Evolutionary conservation across 2,888 invertebrate species (phyloP).

Genomic region (Drosophila atroscutellata): DNA sequence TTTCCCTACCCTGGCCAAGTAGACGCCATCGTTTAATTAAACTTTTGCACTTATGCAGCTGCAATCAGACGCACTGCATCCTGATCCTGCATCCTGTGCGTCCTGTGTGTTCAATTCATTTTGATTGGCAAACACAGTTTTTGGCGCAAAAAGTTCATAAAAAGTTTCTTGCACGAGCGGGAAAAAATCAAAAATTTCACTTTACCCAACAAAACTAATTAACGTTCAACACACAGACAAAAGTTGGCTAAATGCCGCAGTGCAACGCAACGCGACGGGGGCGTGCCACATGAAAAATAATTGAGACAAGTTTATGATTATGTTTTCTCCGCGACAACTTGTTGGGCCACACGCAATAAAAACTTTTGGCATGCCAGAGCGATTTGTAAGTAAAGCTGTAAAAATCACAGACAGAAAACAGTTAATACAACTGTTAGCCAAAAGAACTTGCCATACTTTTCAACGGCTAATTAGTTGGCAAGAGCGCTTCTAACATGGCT

Average conservation of each 20-base stretch:
- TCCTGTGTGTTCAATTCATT: slow-evolving; percentile 78
- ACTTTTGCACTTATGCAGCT: slow-evolving; percentile 83
- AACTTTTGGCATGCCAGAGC: slow-evolving; percentile 52
- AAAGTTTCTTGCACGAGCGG: slow-evolving; percentile 52
- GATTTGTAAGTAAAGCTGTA: slow-evolving; percentile 76
- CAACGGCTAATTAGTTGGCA: slow-evolving; percentile 68
- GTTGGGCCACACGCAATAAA: slow-evolving; percentile 68
- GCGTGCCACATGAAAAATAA: slow-evolving; percentile 77
- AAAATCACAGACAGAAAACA: slow-evolving; percentile 79
- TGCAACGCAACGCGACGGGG: slow-evolving; percentile 11
- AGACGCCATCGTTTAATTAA: slow-evolving; percentile 80
- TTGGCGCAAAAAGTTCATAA: slow-evolving; percentile 61
- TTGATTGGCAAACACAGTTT: slow-evolving; percentile 78
- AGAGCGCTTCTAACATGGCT: slow-evolving; percentile 60
- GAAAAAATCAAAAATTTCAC: slow-evolving; percentile 82
- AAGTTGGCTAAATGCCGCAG: slow-evolving; percentile 66
- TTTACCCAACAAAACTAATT: slow-evolving; percentile 83
- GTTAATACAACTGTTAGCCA: slow-evolving; percentile 49
- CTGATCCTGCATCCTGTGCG: slow-evolving; percentile 8
- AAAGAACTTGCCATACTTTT: slow-evolving; percentile 47
- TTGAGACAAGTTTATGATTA: slow-evolving; percentile 80
- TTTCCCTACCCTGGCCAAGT: too few species aligned
- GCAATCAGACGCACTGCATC: slow-evolving; percentile 58
- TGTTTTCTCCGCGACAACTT: slow-evolving; percentile 56
- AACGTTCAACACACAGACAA: slow-evolving; percentile 79